phyloP scores from a whole-genome alignment of 2,888 invertebrate genomes.

The Scelioninae gen. 1 region DNA sequence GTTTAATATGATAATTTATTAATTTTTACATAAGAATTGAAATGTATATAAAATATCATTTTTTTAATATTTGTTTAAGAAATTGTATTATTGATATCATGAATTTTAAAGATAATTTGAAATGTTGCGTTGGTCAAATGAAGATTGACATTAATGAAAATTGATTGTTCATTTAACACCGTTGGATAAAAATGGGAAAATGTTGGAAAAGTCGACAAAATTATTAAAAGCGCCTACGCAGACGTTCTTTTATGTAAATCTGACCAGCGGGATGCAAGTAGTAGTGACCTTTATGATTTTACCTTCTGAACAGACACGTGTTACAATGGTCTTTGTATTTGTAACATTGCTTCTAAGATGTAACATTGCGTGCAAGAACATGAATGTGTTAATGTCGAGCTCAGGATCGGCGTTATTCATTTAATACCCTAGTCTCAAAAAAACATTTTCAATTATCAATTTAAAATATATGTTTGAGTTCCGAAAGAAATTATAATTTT shows the following conservation, averaged over 20 bases:
- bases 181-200: constrained; percentile 6
- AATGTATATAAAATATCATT: too few species aligned
- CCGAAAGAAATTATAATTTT: too few species aligned
- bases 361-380: background rate
- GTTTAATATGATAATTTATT: too few species aligned
- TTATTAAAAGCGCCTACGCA: constrained; percentile 9
- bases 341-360: constrained; percentile 14
- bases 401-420: constrained; percentile 6
- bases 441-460: background rate
- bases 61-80: too few species aligned
- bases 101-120: background rate
- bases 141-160: background rate
- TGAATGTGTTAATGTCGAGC: constrained; percentile 6
- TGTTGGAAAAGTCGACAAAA: constrained; percentile 4
- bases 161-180: background rate
- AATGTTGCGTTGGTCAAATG: background rate
- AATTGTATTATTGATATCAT: too few species aligned
- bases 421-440: constrained; percentile 6
- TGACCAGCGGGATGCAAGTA: constrained; percentile 8
- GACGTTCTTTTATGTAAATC: constrained; percentile 23
- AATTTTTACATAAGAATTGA: too few species aligned
- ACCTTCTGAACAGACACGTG: constrained; percentile 23
- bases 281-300: constrained; percentile 36
- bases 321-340: constrained; percentile 16
- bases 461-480: too few species aligned